Conservation (phyloP, 2,797 vertebrate genomes). For the Molossus alvarezi region DNA sequence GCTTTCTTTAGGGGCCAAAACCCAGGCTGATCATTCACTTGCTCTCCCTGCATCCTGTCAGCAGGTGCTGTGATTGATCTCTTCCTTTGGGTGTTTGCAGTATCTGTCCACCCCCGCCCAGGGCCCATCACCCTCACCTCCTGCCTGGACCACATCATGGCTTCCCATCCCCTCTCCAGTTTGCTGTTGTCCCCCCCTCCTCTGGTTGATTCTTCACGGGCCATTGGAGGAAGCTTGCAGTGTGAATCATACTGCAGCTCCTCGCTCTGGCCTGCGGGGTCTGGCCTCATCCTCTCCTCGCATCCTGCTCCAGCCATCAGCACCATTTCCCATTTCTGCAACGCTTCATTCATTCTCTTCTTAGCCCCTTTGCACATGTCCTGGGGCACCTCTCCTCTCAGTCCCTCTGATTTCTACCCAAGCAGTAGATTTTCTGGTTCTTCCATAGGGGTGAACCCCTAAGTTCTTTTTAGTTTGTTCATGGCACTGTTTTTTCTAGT, state of each 20-base stretch:
- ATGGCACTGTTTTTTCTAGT: background rate
- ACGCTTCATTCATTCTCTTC: background rate
- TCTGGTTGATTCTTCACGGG: fast-evolving
- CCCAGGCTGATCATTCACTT: fast-evolving
- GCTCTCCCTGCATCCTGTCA: fast-evolving
- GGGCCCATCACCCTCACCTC: background rate
- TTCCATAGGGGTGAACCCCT: fast-evolving
- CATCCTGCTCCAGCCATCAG: fast-evolving
- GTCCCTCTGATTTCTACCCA: background rate
- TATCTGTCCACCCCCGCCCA: too few species aligned
- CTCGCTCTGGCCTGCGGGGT: fast-evolving
- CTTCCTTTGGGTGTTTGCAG: background rate
- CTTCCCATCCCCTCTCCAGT: too few species aligned
- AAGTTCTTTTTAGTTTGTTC: fast-evolving
- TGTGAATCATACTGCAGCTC: background rate
- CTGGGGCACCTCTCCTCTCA: fast-evolving
- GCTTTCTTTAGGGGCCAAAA: background rate
- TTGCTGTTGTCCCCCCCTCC: background rate
- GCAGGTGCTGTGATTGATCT: background rate
- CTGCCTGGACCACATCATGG: background rate
- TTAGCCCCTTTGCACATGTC: fast-evolving
- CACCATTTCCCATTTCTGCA: background rate
- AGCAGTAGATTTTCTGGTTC: background rate
- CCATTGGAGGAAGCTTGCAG: fast-evolving
- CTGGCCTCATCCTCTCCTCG: background rate